Percentiles rank a stretch among this genome's conserved stretches.
These are phyloP conservation scores for Labeo rohita DNA, from an alignment of 2,113 vertebrate species.

Conservation along the genomic window DNA sequence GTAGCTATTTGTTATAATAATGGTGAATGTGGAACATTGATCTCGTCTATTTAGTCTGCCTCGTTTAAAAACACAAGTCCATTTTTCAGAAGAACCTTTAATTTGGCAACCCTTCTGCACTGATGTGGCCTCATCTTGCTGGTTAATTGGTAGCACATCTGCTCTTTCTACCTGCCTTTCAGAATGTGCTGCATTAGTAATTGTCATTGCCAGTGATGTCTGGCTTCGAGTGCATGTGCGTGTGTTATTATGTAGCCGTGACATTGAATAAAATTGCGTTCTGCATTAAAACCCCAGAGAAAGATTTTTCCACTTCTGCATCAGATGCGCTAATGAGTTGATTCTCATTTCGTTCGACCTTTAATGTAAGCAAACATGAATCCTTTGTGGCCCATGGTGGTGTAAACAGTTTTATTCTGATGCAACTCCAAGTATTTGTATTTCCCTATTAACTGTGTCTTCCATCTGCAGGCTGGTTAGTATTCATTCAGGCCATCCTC, in stretches of 20 bases:
- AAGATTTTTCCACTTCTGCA: background rate
- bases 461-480: constrained; percentile 3
- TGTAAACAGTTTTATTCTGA: background rate
- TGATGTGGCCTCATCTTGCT: background rate
- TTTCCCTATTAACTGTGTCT: background rate
- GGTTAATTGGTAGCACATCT: background rate
- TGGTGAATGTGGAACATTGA: background rate
- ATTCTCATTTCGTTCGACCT: background rate
- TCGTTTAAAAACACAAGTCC: background rate
- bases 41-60: background rate
- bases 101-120: background rate
- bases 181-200: background rate
- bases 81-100: background rate
- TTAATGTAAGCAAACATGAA: background rate
- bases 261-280: background rate
- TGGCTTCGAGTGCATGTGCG: background rate
- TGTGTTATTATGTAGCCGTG: background rate
- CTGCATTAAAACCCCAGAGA: background rate
- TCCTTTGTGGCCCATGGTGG: background rate
- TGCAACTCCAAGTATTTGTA: background rate
- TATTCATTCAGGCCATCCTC: constrained; percentile 22
- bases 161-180: background rate
- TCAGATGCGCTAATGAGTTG: background rate
- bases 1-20: background rate
- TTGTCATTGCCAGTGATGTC: background rate